Base-by-base conservation (phyloP, 2,888 invertebrate species). In the Marasmarcha lunaedactyla region DNA sequence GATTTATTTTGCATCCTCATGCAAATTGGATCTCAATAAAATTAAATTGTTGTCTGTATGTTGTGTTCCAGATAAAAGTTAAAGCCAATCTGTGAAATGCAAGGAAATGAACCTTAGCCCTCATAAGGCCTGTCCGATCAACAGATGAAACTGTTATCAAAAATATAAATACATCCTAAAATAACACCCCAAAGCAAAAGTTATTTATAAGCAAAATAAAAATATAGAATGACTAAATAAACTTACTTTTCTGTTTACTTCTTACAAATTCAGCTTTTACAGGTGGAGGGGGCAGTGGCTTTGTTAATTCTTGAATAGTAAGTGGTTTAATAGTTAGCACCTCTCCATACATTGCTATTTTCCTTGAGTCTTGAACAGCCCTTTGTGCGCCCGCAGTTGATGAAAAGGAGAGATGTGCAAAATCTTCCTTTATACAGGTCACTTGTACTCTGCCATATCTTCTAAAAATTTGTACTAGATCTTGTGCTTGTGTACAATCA, bases 261-360 rank as follows among this genome's bases (percentile, higher is more conserved):
- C 44, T 50, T 0, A 53, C 33, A 33, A 63, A 64, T 0, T 56
- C 50, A 1, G 49, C 42, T 42, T 56, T 61, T 3, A 53, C 54
- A 1, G 46, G 35, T 13, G 33, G 13, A 1, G 46, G 35, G 14
- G 33, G 13, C 26, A 43, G 41, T 3, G 40, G 38, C 12, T 37
- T 42, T 3, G 37, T 1, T 0, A 44, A 44, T 1, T 48, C 43
- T 1, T 45, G 35, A 5, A 10, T 11, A 34, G 34, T 14, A 13
- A 13, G 66, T 0, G 55, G 54, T 9, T 38, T 43, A 1, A 72
- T 60, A 0, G 42, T 37, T 0, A 78, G 52, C 38, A 61, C 61
- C 37, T 67, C 58, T 0, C 77, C 76, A 43, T 76, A 77, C 1
- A 78, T 45, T 39, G 53, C 53, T 30, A 73, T 43, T 1, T 59